Evolutionary conservation across 2,797 vertebrate species (phyloP), one percentile per base, ranked within the genome.

Genomic region (Premnoplex brunnescens): DNA sequence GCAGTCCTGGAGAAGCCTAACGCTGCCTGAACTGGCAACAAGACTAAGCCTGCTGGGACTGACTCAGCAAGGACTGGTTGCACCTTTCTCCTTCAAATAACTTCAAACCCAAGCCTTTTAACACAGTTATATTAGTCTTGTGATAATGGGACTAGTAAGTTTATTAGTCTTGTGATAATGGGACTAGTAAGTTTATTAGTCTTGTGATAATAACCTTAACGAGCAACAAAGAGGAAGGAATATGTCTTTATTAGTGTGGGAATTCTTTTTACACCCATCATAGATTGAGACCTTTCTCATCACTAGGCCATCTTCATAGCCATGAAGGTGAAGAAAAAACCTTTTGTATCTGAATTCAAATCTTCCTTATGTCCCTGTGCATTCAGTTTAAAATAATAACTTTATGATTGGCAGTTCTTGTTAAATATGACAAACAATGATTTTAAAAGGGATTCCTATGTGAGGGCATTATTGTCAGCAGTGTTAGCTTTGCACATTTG

Each of bases 241-340:
- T 36, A 39, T 5, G 1, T 43, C n/a, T n/a, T 80, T 51, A 52
- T n/a, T 32, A 12, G 10, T 46, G 14, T 7, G 4, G 4, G 6
- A 49, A 12, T 41, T 52, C 3, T n/a, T 80, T 91, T 74, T 80
- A 34, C 5, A 32, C 3, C 2, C 55, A 3, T 54, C 2, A 8
- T 12, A 58, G 21, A 22, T 32, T 5, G 56, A 73, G 20, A 54
- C 12, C 14, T 72, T 90, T 85, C 51, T 91, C 16, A 4, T 59
- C 1, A 4, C 30, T 34, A 46, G 10, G 34, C 16, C 26, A 34
- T 56, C 23, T 88, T 80, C 0, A 0, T 16, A 46, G 3, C 4
- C 19, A 37, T 27, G 7, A 58, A 76, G 26, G 6, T 1, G 3
- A 46, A 52, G 56, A 79, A 79, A 27, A 27, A 82, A 21, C 0